Conservation (phyloP, 2,797 vertebrate genomes). For the Oceanodroma leucorhoa region DNA sequence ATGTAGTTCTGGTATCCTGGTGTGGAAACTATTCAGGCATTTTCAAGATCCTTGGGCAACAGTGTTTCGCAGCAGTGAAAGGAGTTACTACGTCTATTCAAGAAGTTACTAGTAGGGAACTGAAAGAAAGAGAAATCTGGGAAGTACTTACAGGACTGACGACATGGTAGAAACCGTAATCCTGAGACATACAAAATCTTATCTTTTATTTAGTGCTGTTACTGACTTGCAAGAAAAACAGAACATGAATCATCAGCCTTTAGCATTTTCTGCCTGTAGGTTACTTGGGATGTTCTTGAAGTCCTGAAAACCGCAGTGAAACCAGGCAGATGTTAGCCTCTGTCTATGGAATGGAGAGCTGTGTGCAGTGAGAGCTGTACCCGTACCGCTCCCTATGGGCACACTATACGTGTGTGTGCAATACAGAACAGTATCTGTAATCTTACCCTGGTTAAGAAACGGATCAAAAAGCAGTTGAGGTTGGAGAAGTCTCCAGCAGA, state of each 20-base stretch:
- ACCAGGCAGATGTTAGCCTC: not conserved
- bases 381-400: rapidly evolving
- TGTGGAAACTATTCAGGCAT: not conserved
- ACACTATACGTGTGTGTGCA: not conserved
- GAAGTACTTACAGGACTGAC: not conserved
- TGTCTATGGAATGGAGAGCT: not conserved
- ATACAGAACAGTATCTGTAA: not conserved
- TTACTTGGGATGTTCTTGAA: not conserved
- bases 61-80: not conserved
- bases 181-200: not conserved
- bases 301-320: not conserved
- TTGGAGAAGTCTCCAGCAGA: not conserved
- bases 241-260: not conserved
- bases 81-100: not conserved
- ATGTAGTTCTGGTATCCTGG: not conserved
- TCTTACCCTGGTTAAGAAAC: not conserved
- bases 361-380: not conserved
- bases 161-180: rapidly evolving
- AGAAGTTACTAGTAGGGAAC: not conserved
- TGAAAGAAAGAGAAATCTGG: not conserved
- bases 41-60: not conserved
- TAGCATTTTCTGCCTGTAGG: not conserved
- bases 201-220: not conserved
- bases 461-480: not conserved
- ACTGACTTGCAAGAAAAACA: not conserved